Percentiles rank a stretch among this genome's conserved stretches.
These are phyloP conservation scores for Callipepla squamata DNA, from an alignment of 2,113 vertebrate genomes.

Conservation along the genomic window DNA sequence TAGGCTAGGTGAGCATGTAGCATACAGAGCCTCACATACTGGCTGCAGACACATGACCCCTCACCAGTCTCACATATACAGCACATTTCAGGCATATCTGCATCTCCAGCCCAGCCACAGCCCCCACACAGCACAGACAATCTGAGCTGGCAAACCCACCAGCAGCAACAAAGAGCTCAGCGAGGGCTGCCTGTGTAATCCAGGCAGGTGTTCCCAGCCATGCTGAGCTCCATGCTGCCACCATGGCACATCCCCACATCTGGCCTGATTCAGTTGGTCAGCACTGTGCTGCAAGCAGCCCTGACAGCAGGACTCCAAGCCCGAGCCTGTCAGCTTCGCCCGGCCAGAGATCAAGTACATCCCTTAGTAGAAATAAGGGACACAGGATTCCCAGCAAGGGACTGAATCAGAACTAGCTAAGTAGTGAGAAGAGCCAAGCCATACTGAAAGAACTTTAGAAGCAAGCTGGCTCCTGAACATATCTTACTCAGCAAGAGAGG, in stretches of 20 bases:
- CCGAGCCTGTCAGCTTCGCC: not conserved
- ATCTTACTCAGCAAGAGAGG: not conserved
- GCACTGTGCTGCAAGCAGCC: not conserved
- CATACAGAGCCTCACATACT: not conserved
- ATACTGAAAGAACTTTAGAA: not conserved
- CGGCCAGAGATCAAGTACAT: not conserved
- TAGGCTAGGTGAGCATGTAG: not conserved
- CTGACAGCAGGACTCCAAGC: not conserved
- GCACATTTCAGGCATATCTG: not conserved
- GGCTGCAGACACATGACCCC: rapidly evolving
- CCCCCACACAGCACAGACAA: not conserved
- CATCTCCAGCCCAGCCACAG: not conserved
- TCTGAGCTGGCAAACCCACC: not conserved
- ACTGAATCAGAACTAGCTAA: not conserved
- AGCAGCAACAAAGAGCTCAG: not conserved
- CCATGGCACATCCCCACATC: rapidly evolving
- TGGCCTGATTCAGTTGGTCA: not conserved
- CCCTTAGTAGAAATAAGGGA: not conserved
- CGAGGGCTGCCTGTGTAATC: not conserved
- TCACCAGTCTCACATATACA: not conserved
- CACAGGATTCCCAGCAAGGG: not conserved
- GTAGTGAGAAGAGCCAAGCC: not conserved
- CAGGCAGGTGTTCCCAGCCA: not conserved
- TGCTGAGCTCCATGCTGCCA: not conserved
- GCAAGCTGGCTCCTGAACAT: not conserved